Evolutionary conservation across 35 echinoderm and acorn worm genomes (phyloP), one percentile per base, ranked within the genome.

Genomic region (Stichopus chloronotus): DNA sequence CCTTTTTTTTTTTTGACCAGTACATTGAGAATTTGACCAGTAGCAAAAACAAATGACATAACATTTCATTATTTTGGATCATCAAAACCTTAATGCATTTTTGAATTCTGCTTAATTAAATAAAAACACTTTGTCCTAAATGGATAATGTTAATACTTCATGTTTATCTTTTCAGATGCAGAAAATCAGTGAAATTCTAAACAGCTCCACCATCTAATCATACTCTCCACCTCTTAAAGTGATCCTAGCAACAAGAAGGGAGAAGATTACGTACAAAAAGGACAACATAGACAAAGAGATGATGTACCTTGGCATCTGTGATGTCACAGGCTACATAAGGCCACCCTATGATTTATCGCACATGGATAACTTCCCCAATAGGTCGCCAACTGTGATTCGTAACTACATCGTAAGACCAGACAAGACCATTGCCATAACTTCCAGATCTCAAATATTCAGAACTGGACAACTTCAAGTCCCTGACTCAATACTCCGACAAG

Each of bases 321-420:
- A 78, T 78, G 74, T 22, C 7, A 78, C 74, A 78, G 74, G 74
- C 13, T 30, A 78, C 74, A 78, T 78, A 78, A 78, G 74, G 74
- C 74, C 74, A 78, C 74, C 19, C 14, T 78, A 78, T 30, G 74
- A 78, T 78, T 78, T 78, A 78, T 78, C 74, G 52, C 74, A 78
- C 20, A 78, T 78, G 52, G n/a, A 78, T 78, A 78, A 78, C 74
- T 78, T 78, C 52, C 20, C 74, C 74, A 78, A 78, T 78, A 30
- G 74, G 6, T 78, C 74, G n/a, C 74, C 74, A 24, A 19, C 52
- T 24, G 52, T 20, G 74, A 20, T 78, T 30, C 21, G 74, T 1
- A 78, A 78, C 74, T 78, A 78, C 74, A n/a, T 78, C 20, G 5
- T 78, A 8, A 78, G 74, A 78, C 74, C 74, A 78, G 74, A 78